Conservation (phyloP, 2,113 vertebrate genomes). For the Rhegmatorhina hoffmannsi region DNA sequence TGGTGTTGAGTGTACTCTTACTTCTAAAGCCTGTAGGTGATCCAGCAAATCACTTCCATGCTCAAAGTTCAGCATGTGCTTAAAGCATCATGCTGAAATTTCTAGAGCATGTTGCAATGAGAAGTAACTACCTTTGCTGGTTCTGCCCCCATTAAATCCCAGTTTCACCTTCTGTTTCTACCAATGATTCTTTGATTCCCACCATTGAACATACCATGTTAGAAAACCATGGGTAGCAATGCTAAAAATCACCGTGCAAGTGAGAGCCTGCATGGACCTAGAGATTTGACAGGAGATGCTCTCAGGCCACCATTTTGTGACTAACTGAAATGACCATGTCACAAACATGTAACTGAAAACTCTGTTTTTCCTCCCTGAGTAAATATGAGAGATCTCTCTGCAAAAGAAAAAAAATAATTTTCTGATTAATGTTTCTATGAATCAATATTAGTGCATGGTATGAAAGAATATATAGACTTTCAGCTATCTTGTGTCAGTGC, state of each 20-base stretch:
- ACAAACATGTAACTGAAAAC: background rate
- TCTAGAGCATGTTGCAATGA: background rate
- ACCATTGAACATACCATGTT: background rate
- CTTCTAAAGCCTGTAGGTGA: background rate
- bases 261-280: background rate
- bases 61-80: background rate
- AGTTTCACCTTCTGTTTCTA: background rate
- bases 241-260: background rate
- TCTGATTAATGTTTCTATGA: background rate
- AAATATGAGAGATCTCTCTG: background rate
- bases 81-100: background rate
- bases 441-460: background rate
- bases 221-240: background rate
- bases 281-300: background rate
- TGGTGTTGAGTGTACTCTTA: fast-evolving
- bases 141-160: background rate
- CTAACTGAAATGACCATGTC: background rate
- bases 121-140: background rate
- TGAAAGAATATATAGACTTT: background rate
- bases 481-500: background rate
- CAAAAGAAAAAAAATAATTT: background rate
- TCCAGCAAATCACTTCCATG: fast-evolving
- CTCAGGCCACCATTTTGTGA: conserved; percentile 37
- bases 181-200: background rate
- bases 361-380: background rate